These are phyloP conservation scores for Oceanodroma leucorhoa DNA, from an alignment of 2,797 vertebrate genomes.

Conservation along the genomic window DNA sequence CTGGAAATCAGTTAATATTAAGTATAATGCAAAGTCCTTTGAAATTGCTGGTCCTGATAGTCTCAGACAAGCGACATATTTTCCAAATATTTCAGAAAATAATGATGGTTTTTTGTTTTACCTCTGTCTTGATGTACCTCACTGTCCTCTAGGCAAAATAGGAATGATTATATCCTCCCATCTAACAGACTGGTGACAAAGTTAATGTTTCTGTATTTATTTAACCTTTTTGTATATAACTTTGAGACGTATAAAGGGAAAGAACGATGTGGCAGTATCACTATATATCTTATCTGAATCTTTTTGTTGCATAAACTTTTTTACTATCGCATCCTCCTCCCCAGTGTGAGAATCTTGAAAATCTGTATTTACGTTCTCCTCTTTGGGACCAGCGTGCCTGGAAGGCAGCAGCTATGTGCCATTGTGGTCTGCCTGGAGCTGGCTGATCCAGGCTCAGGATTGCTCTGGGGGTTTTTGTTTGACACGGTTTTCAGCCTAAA, in stretches of 20 bases:
- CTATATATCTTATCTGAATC: neutral
- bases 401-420: neutral
- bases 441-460: neutral
- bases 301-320: neutral
- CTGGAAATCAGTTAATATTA: neutral
- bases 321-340: neutral
- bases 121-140: neutral
- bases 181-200: neutral
- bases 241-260: neutral
- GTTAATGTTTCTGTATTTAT: neutral
- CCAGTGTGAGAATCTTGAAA: neutral
- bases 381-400: too few species aligned
- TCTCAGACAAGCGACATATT: neutral
- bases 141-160: neutral
- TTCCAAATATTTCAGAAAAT: neutral
- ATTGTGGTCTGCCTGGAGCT: neutral
- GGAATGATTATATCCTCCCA: neutral
- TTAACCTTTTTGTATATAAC: neutral
- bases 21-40: neutral
- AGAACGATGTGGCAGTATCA: neutral
- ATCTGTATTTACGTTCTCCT: fast-evolving
- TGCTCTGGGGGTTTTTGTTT: neutral
- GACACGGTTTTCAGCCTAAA: neutral
- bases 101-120: neutral
- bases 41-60: neutral